Evolutionary conservation across 2,797 vertebrate species (phyloP).

Genomic region (Momotus momota): DNA sequence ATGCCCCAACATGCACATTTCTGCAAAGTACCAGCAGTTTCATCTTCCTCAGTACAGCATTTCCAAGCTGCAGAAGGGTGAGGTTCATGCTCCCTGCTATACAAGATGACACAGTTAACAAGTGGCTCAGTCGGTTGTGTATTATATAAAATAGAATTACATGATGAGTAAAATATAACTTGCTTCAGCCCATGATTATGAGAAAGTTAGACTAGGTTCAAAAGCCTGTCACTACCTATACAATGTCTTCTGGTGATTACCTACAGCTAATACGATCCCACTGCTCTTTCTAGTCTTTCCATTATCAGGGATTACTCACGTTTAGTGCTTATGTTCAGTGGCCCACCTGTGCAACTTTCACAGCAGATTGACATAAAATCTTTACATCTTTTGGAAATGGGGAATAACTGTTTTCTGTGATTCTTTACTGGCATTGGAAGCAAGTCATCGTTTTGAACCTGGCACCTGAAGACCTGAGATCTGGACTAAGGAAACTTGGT

Average conservation of each 20-base stretch:
- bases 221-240: neutral
- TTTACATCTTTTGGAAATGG: neutral
- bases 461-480: neutral
- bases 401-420: neutral
- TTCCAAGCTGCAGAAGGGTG: neutral
- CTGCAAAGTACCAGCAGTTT: neutral
- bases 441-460: neutral
- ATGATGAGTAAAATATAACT: neutral
- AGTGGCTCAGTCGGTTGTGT: neutral
- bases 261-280: neutral
- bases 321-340: neutral
- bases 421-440: neutral
- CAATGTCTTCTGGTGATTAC: neutral
- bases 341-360: neutral
- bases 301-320: neutral
- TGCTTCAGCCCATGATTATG: neutral
- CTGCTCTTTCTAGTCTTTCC: neutral
- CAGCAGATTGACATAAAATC: neutral
- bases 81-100: rapidly evolving
- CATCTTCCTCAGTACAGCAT: neutral
- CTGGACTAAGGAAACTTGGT: neutral
- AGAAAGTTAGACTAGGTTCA: neutral
- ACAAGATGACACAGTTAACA: neutral
- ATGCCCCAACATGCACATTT: neutral
- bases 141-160: neutral